Conservation (phyloP, 2,888 invertebrate genomes). For the Ormyrus labotus region DNA sequence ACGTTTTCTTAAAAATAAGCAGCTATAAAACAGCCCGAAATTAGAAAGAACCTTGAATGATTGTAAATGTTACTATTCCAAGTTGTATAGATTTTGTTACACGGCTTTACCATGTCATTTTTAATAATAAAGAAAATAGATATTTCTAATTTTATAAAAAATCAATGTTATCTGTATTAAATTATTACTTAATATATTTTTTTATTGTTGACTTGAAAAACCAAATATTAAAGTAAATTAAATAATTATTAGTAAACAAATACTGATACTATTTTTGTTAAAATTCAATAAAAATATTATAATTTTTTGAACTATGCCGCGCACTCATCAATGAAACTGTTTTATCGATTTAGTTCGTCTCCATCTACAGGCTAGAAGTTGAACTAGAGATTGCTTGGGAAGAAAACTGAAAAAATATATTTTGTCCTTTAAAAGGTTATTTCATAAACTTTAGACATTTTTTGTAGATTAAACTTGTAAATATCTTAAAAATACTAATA, state of each 20-base stretch:
- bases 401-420: no score
- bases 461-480: neutral
- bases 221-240: no score
- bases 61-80: neutral
- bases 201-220: no score
- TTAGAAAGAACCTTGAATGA: slow-evolving; percentile 52
- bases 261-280: no score
- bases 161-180: neutral
- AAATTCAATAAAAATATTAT: no score
- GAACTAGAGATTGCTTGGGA: no score
- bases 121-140: slow-evolving; percentile 34
- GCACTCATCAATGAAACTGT: no score
- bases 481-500: neutral
- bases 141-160: slow-evolving; percentile 12
- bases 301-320: no score
- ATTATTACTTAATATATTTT: no score
- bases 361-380: no score
- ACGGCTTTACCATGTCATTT: slow-evolving; percentile 26
- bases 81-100: slow-evolving; percentile 35
- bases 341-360: no score
- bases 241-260: no score
- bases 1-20: slow-evolving; percentile 77
- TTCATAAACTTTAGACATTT: slow-evolving; percentile 32
- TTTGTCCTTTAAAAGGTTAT: slow-evolving; percentile 5
- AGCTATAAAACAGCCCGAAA: slow-evolving; percentile 70